Evolutionary conservation across 2,888 invertebrate species (phyloP), one percentile per base, ranked within the genome.

Genomic region (Papilio demoleus): DNA sequence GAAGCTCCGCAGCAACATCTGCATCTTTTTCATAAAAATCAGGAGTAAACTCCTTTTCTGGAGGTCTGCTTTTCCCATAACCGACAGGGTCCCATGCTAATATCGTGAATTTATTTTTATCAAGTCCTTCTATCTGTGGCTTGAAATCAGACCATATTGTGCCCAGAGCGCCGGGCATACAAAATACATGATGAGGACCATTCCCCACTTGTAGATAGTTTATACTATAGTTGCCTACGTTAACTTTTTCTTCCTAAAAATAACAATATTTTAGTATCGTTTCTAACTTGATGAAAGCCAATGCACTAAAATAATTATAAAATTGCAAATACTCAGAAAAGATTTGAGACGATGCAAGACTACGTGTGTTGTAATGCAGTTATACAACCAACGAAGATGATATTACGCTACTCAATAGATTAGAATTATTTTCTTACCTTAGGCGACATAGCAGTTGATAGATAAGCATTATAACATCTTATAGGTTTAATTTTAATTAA

Each of bases 61-160:
- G 97, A 0, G 97, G 97, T 72, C 95, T 93, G 70, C 97, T 97
- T 71, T 94, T 94, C 0, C 98, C 98, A 88, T 97, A 97, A 0
- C 98, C 98, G 0, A 97, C 96, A 0, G 97, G 97, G 86, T 98
- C 98, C 96, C 96, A 97, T 0, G 94, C 96, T 9, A 96, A 84
- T 31, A 96, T 73, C 0, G 95, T 95, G 73, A 95, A 94, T 78
- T 94, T 93, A 2, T 93, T 86, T 71, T 84, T 87, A 80, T 95
- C 90, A 38, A 97, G 86, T 68, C 94, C 93, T 75, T 95, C 94
- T 9, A 97, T 90, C 87, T 97, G 97, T 0, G 96, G 96, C 73
- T 94, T 94, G 79, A 97, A 98, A 84, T 98, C 97, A 0, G 96
- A 96, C 95, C 95, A 96, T 64, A 95, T 95, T 0, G 96, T 94